These are phyloP conservation scores for Eurytoma californica DNA, from an alignment of 2,888 invertebrate species.

Conservation along the genomic window DNA sequence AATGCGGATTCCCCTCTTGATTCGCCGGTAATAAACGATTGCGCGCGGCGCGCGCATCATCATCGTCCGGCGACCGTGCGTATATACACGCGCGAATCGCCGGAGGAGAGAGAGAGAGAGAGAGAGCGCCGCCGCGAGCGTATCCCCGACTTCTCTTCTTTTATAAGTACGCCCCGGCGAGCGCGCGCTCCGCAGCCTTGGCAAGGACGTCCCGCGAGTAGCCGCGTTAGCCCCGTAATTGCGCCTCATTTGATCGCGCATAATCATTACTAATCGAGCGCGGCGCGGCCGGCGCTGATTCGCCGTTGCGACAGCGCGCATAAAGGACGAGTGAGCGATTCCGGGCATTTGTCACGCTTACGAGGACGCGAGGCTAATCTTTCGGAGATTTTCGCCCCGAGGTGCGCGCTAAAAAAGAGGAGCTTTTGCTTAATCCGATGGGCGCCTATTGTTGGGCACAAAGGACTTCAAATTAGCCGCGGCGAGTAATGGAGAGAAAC, in stretches of 20 bases:
- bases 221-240: slow-evolving; percentile 60
- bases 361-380: too few relatives aligned
- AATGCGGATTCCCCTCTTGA: slow-evolving; percentile 15
- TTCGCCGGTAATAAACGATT: slow-evolving; percentile 48
- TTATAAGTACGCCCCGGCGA: too few relatives aligned
- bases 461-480: too few relatives aligned
- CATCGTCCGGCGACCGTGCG: neutral
- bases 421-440: too few relatives aligned
- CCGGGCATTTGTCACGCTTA: slow-evolving; percentile 63
- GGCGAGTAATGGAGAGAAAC: too few relatives aligned
- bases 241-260: slow-evolving; percentile 69
- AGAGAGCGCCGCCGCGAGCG: neutral
- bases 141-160: slow-evolving; percentile 25
- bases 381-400: too few relatives aligned
- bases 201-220: slow-evolving; percentile 39
- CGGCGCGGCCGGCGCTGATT: slow-evolving; percentile 62
- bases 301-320: slow-evolving; percentile 66
- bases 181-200: slow-evolving; percentile 45
- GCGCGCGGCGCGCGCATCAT: slow-evolving; percentile 21
- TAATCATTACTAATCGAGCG: slow-evolving; percentile 71
- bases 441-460: too few relatives aligned
- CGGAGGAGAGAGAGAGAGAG: neutral
- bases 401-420: too few relatives aligned
- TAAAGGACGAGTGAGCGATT: slow-evolving; percentile 52
- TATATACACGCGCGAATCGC: neutral